A percentile compares a stretch with the other conserved stretches of the same genome.
Conservation (phyloP, 1,140 invertebrate genomes). For the Asobara japonica region DNA sequence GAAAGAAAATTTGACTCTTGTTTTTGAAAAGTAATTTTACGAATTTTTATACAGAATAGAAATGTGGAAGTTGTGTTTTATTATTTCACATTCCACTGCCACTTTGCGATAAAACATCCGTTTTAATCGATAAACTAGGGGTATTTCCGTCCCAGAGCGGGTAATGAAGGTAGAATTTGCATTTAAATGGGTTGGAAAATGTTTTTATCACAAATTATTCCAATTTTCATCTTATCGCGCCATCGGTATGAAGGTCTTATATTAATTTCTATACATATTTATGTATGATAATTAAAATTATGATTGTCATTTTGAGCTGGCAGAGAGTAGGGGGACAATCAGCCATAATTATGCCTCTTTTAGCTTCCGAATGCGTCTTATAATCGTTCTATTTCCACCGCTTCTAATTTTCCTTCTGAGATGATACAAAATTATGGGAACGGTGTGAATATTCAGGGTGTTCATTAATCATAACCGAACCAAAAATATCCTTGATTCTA, state of each 20-base stretch:
- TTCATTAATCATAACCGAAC: no score
- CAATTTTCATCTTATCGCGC: neutral
- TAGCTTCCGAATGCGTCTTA: no score
- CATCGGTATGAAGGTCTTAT: neutral
- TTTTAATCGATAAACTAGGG: slow-evolving; percentile 23
- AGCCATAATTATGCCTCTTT: neutral
- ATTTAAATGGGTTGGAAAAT: neutral
- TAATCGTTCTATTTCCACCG: no score
- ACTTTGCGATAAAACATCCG: slow-evolving; percentile 29
- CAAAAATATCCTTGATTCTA: no score
- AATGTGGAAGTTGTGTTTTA: slow-evolving; percentile 29
- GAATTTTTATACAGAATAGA: no score
- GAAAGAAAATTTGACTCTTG: no score
- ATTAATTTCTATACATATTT: slow-evolving; percentile 5
- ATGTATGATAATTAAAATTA: slow-evolving; percentile 9
- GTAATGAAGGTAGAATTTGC: slow-evolving; percentile 10
- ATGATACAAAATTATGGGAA: no score
- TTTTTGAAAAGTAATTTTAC: no score
- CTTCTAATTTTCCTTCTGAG: no score
- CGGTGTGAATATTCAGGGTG: no score
- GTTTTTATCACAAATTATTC: neutral
- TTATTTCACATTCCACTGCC: slow-evolving; percentile 29
- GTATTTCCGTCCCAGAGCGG: neutral
- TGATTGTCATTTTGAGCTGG: neutral
- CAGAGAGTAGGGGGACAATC: neutral